Evolutionary conservation across 2,888 invertebrate genomes (phyloP).

Genomic region (Chrysodeixis includens): DNA sequence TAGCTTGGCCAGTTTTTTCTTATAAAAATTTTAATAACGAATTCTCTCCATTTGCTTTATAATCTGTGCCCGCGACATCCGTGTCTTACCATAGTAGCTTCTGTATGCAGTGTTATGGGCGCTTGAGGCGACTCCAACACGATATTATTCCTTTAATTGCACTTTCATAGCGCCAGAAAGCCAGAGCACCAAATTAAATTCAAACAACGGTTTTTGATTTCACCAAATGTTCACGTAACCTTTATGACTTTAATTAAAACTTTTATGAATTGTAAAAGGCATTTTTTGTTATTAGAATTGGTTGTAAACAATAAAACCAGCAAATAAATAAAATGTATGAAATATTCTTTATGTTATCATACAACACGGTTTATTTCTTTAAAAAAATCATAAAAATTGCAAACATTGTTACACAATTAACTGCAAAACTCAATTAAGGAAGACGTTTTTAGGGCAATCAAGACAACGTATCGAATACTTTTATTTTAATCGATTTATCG

Average conservation of each 20-base stretch:
- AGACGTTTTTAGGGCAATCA: not conserved
- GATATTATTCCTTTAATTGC: conserved; percentile 72
- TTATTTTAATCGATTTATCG: not conserved
- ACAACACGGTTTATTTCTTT: no score
- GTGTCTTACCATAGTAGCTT: conserved; percentile 70
- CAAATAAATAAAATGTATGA: no score
- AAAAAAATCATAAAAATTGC: no score
- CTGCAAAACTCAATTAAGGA: no score
- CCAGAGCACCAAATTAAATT: conserved; percentile 55
- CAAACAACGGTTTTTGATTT: conserved; percentile 50
- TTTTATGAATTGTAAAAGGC: not conserved
- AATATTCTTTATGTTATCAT: no score
- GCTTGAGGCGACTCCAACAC: conserved; percentile 64
- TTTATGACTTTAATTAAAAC: conserved; percentile 3
- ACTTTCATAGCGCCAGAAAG: conserved; percentile 66
- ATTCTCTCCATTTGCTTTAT: conserved; percentile 17
- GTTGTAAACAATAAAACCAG: not conserved
- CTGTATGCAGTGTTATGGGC: conserved; percentile 58
- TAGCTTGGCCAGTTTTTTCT: no score
- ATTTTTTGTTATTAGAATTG: not conserved
- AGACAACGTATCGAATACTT: not conserved
- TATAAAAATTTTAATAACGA: not conserved
- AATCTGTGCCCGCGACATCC: conserved; percentile 12
- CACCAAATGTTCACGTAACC: conserved; percentile 5
- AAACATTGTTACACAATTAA: no score